Conservation (phyloP, 2,113 vertebrate species). For the Poeciliopsis prolifica region DNA sequence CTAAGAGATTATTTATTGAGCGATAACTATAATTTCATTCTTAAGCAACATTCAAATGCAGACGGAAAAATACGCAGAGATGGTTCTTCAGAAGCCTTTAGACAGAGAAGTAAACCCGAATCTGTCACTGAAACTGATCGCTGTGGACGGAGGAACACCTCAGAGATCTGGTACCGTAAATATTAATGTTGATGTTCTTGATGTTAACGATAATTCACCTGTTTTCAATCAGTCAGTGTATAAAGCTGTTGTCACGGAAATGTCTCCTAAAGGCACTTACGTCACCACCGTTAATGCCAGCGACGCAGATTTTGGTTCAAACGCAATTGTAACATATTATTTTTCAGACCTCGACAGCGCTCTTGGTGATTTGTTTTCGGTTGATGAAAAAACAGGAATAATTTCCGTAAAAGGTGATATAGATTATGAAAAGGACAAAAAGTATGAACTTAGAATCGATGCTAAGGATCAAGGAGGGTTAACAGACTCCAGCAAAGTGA, state of each 20-base stretch:
- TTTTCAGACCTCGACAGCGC: neutral
- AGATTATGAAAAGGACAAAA: constrained; percentile 49
- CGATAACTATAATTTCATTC: constrained; percentile 60
- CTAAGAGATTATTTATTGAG: constrained; percentile 74
- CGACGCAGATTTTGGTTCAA: constrained; percentile 54
- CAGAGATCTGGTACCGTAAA: constrained; percentile 65
- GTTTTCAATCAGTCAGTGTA: constrained; percentile 61
- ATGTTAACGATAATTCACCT: constrained; percentile 64
- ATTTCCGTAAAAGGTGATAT: neutral
- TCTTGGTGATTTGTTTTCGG: constrained; percentile 3
- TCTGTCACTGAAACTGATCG: constrained; percentile 55
- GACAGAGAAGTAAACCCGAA: constrained; percentile 63
- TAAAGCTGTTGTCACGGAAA: constrained; percentile 53
- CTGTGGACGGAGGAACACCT: constrained; percentile 66
- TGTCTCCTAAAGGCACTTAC: constrained; percentile 22
- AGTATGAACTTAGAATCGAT: constrained; percentile 32
- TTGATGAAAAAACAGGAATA: constrained; percentile 7
- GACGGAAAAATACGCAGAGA: constrained; percentile 67
- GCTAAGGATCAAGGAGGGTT: constrained; percentile 48
- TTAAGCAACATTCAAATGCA: constrained; percentile 60
- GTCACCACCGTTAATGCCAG: constrained; percentile 46
- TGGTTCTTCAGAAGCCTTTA: constrained; percentile 76
- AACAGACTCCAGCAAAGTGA: constrained; percentile 22
- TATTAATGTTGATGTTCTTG: constrained; percentile 55
- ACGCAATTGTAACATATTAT: constrained; percentile 20